Percentiles rank a stretch among this genome's conserved stretches.
Evolutionary conservation across 2,797 vertebrate species (phyloP).

Genomic region (Poecilia wingei): DNA sequence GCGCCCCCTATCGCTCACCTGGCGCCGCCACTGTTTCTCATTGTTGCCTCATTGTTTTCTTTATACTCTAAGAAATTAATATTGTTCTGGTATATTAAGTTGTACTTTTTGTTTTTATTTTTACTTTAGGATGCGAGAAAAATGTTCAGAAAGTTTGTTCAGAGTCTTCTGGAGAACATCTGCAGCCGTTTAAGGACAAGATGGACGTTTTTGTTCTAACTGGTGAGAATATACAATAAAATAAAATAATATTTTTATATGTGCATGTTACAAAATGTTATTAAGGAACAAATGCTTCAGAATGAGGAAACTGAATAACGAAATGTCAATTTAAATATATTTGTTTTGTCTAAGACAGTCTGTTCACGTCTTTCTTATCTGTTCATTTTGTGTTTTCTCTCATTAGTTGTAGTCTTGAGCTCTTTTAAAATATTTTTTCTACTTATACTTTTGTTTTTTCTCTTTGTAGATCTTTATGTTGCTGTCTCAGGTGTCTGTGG

Average conservation of each 20-base stretch:
- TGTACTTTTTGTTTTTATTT: slow-evolving; percentile 3
- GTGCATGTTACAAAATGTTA: neutral
- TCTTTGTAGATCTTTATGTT: neutral
- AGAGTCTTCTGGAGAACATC: slow-evolving; percentile 87
- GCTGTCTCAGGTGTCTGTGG: neutral
- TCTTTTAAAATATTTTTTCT: neutral
- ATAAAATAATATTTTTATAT: neutral
- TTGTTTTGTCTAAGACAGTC: neutral
- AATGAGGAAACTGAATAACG: neutral
- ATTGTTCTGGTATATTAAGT: neutral
- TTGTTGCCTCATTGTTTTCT: neutral
- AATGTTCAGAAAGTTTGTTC: slow-evolving; percentile 85
- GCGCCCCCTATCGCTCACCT: too few relatives aligned
- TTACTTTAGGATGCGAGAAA: slow-evolving; percentile 86
- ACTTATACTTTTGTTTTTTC: neutral
- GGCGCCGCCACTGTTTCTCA: neutral
- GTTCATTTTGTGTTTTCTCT: neutral
- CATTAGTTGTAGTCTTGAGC: neutral
- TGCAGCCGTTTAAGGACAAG: slow-evolving; percentile 93
- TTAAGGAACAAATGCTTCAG: neutral
- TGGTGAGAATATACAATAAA: slow-evolving; percentile 79
- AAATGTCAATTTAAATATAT: neutral
- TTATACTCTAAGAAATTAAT: neutral
- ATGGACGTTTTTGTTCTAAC: slow-evolving; percentile 88
- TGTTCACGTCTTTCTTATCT: neutral